phyloP scores from a whole-genome alignment of 2,797 vertebrate species.

The Hipposideros larvatus region DNA sequence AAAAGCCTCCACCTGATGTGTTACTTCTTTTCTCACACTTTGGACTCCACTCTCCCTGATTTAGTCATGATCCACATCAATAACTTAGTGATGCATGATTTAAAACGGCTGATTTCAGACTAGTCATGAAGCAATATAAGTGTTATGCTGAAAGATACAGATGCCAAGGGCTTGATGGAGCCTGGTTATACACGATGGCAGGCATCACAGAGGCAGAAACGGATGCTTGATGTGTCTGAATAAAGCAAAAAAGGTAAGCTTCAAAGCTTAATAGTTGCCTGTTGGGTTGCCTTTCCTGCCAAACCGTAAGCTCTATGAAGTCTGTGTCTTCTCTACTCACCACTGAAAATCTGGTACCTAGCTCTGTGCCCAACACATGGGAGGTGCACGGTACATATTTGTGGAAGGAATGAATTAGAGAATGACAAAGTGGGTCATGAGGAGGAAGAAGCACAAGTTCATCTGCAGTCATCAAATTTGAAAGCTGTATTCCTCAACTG shows the following conservation, averaged over 20 bases:
- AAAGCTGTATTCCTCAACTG: not conserved
- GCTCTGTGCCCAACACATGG: not conserved
- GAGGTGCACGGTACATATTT: not conserved
- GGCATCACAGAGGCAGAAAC: constrained; percentile 15
- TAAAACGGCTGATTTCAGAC: constrained; percentile 38
- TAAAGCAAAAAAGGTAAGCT: not conserved
- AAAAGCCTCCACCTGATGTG: constrained; percentile 14
- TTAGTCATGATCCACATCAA: constrained; percentile 22
- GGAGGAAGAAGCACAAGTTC: not conserved
- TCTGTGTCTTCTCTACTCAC: not conserved
- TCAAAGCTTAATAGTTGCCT: not conserved
- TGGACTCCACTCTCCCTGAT: not conserved
- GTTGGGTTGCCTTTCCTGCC: not conserved
- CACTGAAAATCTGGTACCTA: not conserved
- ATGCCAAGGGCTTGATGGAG: not conserved
- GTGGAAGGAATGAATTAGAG: not conserved
- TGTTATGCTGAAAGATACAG: not conserved
- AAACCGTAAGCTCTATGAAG: not conserved
- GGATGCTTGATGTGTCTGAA: not conserved
- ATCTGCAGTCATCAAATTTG: not conserved
- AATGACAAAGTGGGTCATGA: not conserved
- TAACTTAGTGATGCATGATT: constrained; percentile 56
- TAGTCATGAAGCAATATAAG: constrained; percentile 1
- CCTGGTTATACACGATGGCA: not conserved
- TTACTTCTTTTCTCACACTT: constrained; percentile 42